Base-by-base conservation (phyloP, 2,113 vertebrate genomes). In the Crypturellus undulatus region DNA sequence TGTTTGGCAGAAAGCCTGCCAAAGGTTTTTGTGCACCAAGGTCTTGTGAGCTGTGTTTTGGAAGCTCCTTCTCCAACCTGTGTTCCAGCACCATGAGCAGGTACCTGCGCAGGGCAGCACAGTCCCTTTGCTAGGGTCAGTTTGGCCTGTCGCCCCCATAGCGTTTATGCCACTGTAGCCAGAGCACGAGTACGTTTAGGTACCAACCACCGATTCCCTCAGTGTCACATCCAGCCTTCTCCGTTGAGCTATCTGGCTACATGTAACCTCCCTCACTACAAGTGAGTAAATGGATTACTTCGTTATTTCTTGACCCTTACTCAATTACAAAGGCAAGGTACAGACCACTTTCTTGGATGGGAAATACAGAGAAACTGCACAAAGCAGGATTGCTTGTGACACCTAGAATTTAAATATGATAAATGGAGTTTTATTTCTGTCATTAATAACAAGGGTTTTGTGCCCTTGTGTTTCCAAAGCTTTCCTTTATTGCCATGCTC, bases 71-170 rank as follows among this genome's bases (percentile, higher is more conserved):
- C 6, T 32, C 30, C 3, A 59, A 36, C 13, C 0, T 3, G 19
- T 3, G 11, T 45, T 26, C 56, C 4, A 2, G 1, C 0, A 9
- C 65, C 9, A 4, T 0, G 56, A 52, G 51, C 32, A 15, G 45
- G 40, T 12, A 6, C 36, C 36, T 9, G 51, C 64, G 0, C 5
- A 1, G 84, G 10, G 40, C 3, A 7, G 8, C 9, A 0, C 47
- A 0, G 42, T 52, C 30, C 0, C 70, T 42, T 10, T 5, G 54
- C n/a, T 1, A 3, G 17, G 22, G 18, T 21, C 67, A 1, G 45
- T 10, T 0, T 2, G 21, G n/a, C 51, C 12, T 30, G 73, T 21
- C n/a, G 38, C 4, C 0, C 15, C 2, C 49, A 0, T 3, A 3
- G 54, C 1, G 0, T 52, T 56, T 59, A 8, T 56, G 58, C 45